These are phyloP conservation scores for Odontesthes bonariensis DNA, from an alignment of 2,113 vertebrate species.

Conservation along the genomic window DNA sequence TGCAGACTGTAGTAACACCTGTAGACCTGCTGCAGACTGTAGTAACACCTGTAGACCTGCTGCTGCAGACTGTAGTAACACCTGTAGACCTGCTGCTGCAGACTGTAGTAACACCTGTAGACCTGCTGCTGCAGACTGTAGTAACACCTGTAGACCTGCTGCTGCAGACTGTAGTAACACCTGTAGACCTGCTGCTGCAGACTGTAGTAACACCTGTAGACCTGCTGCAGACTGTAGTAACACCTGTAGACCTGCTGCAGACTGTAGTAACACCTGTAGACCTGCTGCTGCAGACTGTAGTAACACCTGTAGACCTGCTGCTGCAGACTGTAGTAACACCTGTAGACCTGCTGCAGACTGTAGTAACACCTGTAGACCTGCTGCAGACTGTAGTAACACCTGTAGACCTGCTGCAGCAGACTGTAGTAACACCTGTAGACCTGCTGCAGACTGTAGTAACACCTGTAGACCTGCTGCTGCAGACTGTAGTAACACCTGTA, in stretches of 20 bases:
- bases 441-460: neutral
- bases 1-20: neutral
- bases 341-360: neutral
- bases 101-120: neutral
- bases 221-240: neutral
- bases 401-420: neutral
- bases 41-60: neutral
- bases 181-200: neutral
- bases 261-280: neutral
- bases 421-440: neutral
- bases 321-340: neutral
- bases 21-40: neutral
- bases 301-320: neutral
- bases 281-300: neutral
- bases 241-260: neutral
- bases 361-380: neutral
- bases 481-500: neutral
- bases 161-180: neutral
- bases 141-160: neutral
- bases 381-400: neutral
- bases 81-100: neutral
- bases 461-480: neutral
- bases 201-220: neutral
- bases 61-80: neutral
- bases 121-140: neutral